Evolutionary conservation across 2,113 vertebrate species (phyloP).

Genomic region (Acanthochromis polyacanthus): DNA sequence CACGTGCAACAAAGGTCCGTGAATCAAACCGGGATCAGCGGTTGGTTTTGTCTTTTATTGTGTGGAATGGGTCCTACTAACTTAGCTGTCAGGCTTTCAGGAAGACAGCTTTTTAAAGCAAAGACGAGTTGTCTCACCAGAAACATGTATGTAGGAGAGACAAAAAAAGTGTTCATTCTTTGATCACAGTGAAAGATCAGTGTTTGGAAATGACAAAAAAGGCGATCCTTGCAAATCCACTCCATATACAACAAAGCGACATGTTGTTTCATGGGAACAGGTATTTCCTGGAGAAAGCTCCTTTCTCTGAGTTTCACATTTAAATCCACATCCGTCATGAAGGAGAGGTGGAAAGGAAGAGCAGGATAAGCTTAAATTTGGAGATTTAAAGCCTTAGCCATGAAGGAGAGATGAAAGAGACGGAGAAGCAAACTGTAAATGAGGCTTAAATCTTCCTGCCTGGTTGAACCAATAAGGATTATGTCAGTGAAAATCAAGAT

Average conservation of each 20-base stretch:
- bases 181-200: too few species aligned
- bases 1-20: too few species aligned
- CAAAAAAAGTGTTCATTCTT: too few species aligned
- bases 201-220: too few species aligned
- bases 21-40: too few species aligned
- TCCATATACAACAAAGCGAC: neutral
- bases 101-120: too few species aligned
- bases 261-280: neutral
- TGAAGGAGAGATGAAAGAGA: conserved; percentile 7
- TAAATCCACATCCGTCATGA: neutral
- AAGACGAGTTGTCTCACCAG: too few species aligned
- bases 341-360: neutral
- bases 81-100: too few species aligned
- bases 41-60: too few species aligned
- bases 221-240: too few species aligned
- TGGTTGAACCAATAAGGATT: neutral
- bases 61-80: too few species aligned
- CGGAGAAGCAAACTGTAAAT: neutral
- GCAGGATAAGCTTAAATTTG: neutral
- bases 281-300: neutral
- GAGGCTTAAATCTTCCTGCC: neutral
- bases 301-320: neutral
- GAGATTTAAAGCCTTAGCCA: neutral
- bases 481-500: conserved; percentile 4
- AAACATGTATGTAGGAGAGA: too few species aligned